These are phyloP conservation scores for Carposina sasakii DNA, from an alignment of 1,140 invertebrate genomes.

Conservation along the genomic window DNA sequence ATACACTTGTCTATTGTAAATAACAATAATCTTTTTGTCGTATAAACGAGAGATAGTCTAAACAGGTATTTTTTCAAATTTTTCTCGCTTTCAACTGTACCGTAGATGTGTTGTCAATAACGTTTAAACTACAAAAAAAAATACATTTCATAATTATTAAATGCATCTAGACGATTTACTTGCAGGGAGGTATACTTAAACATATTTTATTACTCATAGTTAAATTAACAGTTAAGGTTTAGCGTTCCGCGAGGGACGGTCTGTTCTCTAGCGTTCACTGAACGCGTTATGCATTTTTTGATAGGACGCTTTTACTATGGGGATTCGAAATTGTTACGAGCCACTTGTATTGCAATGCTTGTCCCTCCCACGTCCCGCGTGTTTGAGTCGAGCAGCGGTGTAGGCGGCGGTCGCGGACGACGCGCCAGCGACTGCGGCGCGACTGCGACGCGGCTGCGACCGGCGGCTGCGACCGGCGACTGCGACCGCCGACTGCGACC, in stretches of 20 bases:
- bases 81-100: slow-evolving; percentile 71
- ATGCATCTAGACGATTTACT: slow-evolving; percentile 63
- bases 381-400: background rate
- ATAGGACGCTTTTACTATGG: slow-evolving; percentile 46
- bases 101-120: slow-evolving; percentile 71
- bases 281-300: slow-evolving; percentile 38
- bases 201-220: slow-evolving; percentile 68
- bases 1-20: slow-evolving; percentile 63
- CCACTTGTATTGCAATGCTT: too few relatives aligned
- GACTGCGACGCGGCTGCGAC: background rate
- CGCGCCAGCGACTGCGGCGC: background rate
- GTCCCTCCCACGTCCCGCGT: too few relatives aligned
- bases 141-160: slow-evolving; percentile 65
- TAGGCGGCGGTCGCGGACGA: background rate
- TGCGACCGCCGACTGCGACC: background rate
- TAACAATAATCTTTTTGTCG: slow-evolving; percentile 69
- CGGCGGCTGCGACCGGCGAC: background rate
- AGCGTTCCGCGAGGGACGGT: slow-evolving; percentile 42
- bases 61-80: slow-evolving; percentile 72
- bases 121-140: slow-evolving; percentile 65
- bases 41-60: slow-evolving; percentile 69
- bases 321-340: too few relatives aligned
- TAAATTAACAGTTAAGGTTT: slow-evolving; percentile 60
- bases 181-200: slow-evolving; percentile 66
- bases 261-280: slow-evolving; percentile 35